Evolutionary conservation across 2,888 invertebrate genomes (phyloP).

Genomic region (Prosapia bicincta): DNA sequence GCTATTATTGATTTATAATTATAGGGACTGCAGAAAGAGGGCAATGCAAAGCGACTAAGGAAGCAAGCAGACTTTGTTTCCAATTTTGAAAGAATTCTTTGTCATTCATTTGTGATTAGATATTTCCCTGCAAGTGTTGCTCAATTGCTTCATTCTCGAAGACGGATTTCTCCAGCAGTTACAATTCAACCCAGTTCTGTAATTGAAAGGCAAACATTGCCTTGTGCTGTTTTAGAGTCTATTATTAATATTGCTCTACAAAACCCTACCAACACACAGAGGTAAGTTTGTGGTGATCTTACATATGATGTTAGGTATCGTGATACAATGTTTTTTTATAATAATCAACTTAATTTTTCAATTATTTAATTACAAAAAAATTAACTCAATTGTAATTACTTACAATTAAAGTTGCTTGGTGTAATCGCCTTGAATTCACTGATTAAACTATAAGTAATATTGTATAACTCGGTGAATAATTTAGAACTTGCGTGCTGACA

Average conservation of each 20-base stretch:
- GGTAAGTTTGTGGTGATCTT: not conserved
- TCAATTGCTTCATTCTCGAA: not conserved
- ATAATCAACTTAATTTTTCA: too few species aligned
- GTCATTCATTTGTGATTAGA: not conserved
- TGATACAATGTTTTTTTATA: too few species aligned
- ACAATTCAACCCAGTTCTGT: slow-evolving; percentile 12
- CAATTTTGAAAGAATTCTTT: slow-evolving; percentile 43
- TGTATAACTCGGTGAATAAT: too few species aligned
- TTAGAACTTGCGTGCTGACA: too few species aligned
- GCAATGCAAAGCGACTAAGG: slow-evolving; percentile 44
- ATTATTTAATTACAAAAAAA: too few species aligned
- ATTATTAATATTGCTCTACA: slow-evolving; percentile 19
- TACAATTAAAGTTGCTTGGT: too few species aligned
- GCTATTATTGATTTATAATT: too few species aligned
- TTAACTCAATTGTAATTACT: too few species aligned
- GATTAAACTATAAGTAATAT: too few species aligned
- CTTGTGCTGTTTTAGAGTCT: slow-evolving; percentile 8
- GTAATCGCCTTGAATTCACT: too few species aligned
- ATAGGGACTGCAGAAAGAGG: slow-evolving; percentile 41
- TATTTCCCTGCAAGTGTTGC: slow-evolving; percentile 2
- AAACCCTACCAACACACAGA: not conserved
- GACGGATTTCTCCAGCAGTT: slow-evolving; percentile 2
- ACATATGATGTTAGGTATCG: too few species aligned
- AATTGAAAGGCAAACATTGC: slow-evolving; percentile 3
- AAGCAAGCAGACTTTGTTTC: slow-evolving; percentile 47